phyloP scores from a whole-genome alignment of 2,797 vertebrate genomes.

The Sebastolobus altivelis region DNA sequence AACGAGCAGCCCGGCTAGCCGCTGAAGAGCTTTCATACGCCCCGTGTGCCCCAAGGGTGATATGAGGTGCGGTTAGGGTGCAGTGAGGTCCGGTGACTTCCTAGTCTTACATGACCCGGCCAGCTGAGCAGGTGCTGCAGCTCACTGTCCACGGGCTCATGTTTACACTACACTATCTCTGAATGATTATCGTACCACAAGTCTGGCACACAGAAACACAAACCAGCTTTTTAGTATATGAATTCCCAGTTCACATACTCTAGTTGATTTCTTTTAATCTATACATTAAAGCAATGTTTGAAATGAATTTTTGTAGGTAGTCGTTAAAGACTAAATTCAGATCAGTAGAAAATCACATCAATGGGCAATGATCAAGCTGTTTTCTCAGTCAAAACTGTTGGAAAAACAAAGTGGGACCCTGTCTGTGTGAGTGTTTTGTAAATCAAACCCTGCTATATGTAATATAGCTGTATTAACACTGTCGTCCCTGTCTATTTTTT shows the following conservation, averaged over 20 bases:
- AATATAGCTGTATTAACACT: conserved; percentile 17
- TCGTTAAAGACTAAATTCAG: not conserved
- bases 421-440: not conserved
- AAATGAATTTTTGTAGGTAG: not conserved
- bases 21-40: conserved; percentile 81
- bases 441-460: not conserved
- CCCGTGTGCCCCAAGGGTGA: conserved; percentile 26
- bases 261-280: not conserved
- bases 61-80: conserved; percentile 10
- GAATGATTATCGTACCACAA: not conserved
- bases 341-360: not conserved
- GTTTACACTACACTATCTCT: not conserved
- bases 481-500: conserved; percentile 27
- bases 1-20: conserved; percentile 84
- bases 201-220: not conserved
- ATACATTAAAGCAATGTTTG: not conserved
- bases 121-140: conserved; percentile 36
- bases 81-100: conserved; percentile 27
- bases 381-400: not conserved
- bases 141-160: conserved; percentile 15
- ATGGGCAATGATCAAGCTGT: not conserved
- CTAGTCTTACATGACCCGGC: conserved; percentile 26
- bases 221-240: not conserved
- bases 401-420: not conserved
- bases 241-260: not conserved